These are phyloP conservation scores for Dendrocopos noguchii DNA, from an alignment of 2,113 vertebrate species.

Conservation along the genomic window DNA sequence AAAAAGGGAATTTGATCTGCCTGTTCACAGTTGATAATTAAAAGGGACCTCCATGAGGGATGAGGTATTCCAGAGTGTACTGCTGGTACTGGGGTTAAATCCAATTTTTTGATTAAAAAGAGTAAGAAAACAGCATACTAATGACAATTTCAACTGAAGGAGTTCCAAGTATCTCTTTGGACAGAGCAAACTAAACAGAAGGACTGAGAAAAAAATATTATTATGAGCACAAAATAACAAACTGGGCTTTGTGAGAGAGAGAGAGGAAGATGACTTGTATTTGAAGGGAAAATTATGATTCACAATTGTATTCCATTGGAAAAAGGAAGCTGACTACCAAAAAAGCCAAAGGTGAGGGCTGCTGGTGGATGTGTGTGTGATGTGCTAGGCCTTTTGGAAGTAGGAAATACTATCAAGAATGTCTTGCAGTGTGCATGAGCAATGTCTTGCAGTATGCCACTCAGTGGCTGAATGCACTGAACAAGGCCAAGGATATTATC, in stretches of 20 bases:
- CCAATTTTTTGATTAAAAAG: constrained; percentile 21
- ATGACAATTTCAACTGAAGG: not conserved
- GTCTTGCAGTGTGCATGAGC: not conserved
- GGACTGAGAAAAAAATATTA: not conserved
- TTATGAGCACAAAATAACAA: not conserved
- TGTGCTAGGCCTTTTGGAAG: not conserved
- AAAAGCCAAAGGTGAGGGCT: not conserved
- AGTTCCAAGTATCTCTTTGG: not conserved
- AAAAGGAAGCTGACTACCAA: not conserved
- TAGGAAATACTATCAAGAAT: not conserved
- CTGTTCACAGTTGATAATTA: not conserved
- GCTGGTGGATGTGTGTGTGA: not conserved
- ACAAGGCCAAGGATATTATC: not conserved
- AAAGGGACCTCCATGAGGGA: not conserved
- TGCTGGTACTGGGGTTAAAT: not conserved
- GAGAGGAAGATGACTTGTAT: not conserved
- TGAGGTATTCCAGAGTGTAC: not conserved
- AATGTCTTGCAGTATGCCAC: not conserved
- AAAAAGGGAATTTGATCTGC: constrained; percentile 5
- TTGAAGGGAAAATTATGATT: not conserved
- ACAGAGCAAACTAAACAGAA: not conserved
- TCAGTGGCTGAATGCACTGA: not conserved
- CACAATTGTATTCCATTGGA: not conserved
- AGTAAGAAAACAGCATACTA: not conserved
- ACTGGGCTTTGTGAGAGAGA: not conserved